Base-by-base conservation (phyloP, 2,113 vertebrate genomes). In the Cololabis saira region DNA sequence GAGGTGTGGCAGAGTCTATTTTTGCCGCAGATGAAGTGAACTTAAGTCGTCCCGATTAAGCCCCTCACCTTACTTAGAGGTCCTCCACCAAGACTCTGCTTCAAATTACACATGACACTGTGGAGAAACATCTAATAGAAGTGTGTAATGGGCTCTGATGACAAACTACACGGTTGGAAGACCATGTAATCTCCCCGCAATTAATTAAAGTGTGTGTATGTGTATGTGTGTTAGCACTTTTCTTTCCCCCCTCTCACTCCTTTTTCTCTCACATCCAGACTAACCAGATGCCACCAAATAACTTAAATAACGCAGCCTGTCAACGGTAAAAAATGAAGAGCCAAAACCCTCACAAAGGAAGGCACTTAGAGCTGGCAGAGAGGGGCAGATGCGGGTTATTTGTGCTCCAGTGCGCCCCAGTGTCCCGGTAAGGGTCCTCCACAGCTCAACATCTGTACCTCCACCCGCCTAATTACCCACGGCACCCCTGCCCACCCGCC, bases 101-200 rank as follows among this genome's bases (percentile, higher is more conserved):
- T 97, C 95, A 98, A 98, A 98, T 98, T 96, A 96, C 94, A 97
- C 95, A 93, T 98, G 98, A 99, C 98, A 98, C 96, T 95, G 95
- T 97, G 95, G 96, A 98, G 96, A 98, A 98, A 96, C 95, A 96
- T 98, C 97, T 98, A 97, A 98, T 98, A 98, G 97, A 96, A 96
- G 97, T 98, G 96, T 97, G 96, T 98, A 99, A 99, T 98, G 95
- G 94, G 95, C 94, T 93, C 96, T 98, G 97, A 98, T 99, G 97
- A 98, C 97, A 98, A 95, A 98, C 96, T 97, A 95, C 97, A 98
- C 93, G 96, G 94, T 96, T 98, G 97, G 95, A 99, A 95, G 96
- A 97, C 96, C 97, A 96, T 98, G 98, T 99, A 98, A 99, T 99
- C 95, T 96, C 94, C 93, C 94, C 92, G 94, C 97, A 99, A 98